These are phyloP conservation scores for Conus canariensis DNA, from an alignment of 2,888 invertebrate species.

Conservation along the genomic window DNA sequence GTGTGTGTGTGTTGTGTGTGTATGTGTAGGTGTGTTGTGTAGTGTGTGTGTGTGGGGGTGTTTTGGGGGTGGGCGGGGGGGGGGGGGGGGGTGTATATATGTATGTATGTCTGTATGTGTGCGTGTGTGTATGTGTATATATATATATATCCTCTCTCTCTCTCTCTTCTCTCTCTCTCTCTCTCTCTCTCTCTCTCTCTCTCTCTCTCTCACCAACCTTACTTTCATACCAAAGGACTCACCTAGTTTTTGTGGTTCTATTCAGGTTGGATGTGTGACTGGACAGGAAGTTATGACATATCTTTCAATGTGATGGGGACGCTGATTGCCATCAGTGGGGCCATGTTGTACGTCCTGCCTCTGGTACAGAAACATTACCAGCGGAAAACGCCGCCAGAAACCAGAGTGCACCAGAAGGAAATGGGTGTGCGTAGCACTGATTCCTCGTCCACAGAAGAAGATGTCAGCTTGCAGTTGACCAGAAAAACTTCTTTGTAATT, in stretches of 20 bases:
- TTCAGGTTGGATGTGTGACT: conserved; percentile 91
- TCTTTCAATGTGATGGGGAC: conserved; percentile 93
- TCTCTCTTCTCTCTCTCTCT: not conserved
- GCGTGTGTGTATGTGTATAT: not conserved
- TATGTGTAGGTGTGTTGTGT: too few relatives aligned
- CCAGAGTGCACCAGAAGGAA: conserved; percentile 35
- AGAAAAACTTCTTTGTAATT: conserved; percentile 25
- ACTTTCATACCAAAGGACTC: conserved; percentile 82
- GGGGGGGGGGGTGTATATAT: too few relatives aligned
- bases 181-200: too few relatives aligned
- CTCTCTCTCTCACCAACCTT: not conserved
- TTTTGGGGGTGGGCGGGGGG: too few relatives aligned
- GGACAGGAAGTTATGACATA: conserved; percentile 87
- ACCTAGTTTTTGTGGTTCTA: conserved; percentile 88
- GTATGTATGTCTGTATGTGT: too few relatives aligned
- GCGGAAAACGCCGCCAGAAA: not conserved
- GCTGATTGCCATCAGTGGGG: conserved; percentile 91
- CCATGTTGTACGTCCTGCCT: conserved; percentile 88
- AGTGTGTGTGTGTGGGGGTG: too few relatives aligned
- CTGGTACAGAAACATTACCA: conserved; percentile 54
- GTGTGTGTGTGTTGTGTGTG: too few relatives aligned
- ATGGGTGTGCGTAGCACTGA: conserved; percentile 39
- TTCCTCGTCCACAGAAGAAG: not conserved
- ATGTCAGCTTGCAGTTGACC: not conserved
- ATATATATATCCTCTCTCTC: not conserved